Evolutionary conservation across 2,113 vertebrate genomes (phyloP).

Genomic region (Monopterus albus): DNA sequence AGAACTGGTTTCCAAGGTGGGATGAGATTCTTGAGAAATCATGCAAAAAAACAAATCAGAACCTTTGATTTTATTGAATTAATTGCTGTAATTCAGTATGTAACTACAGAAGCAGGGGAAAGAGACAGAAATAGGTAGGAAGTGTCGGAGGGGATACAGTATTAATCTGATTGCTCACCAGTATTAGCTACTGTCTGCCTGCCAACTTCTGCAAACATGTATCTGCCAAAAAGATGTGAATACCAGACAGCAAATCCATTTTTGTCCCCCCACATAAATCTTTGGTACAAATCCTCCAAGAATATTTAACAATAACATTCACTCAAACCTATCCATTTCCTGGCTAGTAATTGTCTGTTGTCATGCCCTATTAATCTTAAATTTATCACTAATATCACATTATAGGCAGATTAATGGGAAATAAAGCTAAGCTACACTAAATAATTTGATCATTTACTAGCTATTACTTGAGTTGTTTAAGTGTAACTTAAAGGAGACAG

Average conservation of each 20-base stretch:
- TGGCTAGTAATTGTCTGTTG: slow-evolving; percentile 40
- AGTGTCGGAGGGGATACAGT: slow-evolving; percentile 19
- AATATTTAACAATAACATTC: slow-evolving; percentile 27
- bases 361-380: slow-evolving; percentile 57
- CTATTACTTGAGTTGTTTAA: slow-evolving; percentile 48
- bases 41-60: neutral
- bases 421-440: slow-evolving; percentile 34
- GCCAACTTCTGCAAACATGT: slow-evolving; percentile 36
- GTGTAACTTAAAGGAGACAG: slow-evolving; percentile 46
- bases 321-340: slow-evolving; percentile 30
- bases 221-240: slow-evolving; percentile 19
- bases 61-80: neutral
- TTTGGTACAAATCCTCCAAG: slow-evolving; percentile 8
- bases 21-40: neutral
- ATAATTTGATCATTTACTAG: slow-evolving; percentile 48
- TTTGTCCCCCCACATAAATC: slow-evolving; percentile 25
- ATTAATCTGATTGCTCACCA: slow-evolving; percentile 35
- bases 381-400: slow-evolving; percentile 49
- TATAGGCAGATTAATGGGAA: slow-evolving; percentile 42
- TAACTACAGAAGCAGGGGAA: neutral
- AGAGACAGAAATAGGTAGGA: neutral
- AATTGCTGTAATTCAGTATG: neutral
- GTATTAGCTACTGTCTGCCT: slow-evolving; percentile 28
- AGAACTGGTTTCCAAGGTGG: slow-evolving; percentile 10
- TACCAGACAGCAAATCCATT: slow-evolving; percentile 34